phyloP scores from a whole-genome alignment of 2,113 vertebrate genomes.

The Grallaria varia region DNA sequence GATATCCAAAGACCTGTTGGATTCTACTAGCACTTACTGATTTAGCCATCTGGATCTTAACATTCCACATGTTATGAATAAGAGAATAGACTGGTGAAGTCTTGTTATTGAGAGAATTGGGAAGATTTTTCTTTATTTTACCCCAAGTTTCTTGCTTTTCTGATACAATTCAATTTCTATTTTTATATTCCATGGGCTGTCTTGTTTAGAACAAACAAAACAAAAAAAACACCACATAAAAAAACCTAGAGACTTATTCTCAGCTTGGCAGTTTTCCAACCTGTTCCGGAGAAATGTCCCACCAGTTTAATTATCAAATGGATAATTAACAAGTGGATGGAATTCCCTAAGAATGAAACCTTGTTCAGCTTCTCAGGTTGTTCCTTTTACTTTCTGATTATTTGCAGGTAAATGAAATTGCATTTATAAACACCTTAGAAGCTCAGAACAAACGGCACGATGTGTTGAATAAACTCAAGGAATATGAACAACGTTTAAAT shows the following conservation, averaged over 20 bases:
- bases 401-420: conserved; percentile 95
- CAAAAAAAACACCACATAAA: background rate
- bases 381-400: background rate
- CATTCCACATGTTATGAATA: background rate
- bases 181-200: background rate
- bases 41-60: background rate
- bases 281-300: background rate
- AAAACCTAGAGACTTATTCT: background rate
- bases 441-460: conserved; percentile 98
- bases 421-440: conserved; percentile 98
- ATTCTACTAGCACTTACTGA: background rate
- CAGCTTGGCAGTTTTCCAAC: background rate
- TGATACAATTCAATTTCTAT: background rate
- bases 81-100: background rate
- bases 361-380: background rate
- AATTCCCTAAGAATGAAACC: background rate
- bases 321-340: background rate
- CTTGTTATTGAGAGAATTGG: background rate
- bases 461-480: conserved; percentile 92
- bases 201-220: background rate
- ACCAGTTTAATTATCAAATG: background rate
- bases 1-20: background rate
- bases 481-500: conserved; percentile 95
- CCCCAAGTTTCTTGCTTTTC: background rate
- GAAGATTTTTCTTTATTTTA: background rate